Evolutionary conservation across 2,113 vertebrate species (phyloP).

Genomic region (Microtus richardsoni): DNA sequence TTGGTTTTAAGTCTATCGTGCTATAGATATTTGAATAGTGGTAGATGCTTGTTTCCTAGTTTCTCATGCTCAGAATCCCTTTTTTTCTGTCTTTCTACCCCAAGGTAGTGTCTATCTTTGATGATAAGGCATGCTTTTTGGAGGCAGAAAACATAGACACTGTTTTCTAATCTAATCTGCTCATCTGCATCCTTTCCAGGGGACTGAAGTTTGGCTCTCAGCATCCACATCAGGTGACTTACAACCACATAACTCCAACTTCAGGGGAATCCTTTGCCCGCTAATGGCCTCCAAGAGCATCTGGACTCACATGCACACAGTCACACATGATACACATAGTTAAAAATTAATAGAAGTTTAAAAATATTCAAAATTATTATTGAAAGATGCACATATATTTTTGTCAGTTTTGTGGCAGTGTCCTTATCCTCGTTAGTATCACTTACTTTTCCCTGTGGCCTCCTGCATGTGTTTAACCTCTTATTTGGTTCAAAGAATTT

Average conservation of each 20-base stretch:
- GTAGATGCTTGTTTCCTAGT: too few relatives aligned
- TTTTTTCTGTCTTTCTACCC: not conserved
- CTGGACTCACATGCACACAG: not conserved
- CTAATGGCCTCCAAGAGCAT: too few relatives aligned
- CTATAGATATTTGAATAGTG: not conserved
- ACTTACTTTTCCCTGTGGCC: not conserved
- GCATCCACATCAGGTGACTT: not conserved
- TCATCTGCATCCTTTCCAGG: not conserved
- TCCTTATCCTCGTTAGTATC: not conserved
- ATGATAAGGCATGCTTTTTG: not conserved
- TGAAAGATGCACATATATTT: not conserved
- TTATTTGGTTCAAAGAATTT: not conserved
- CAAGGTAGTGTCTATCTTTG: not conserved
- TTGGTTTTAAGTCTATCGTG: not conserved
- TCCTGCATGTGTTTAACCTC: not conserved
- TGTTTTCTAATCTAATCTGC: not conserved
- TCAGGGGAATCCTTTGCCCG: too few relatives aligned
- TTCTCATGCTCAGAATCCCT: too few relatives aligned
- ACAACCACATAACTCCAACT: not conserved
- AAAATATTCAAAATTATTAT: not conserved
- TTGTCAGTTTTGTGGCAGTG: not conserved
- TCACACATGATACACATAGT: not conserved
- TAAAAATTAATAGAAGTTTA: not conserved
- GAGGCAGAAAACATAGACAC: not conserved
- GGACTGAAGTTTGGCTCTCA: not conserved